Evolutionary conservation across 2,797 vertebrate genomes (phyloP).

Genomic region (Synanceia verrucosa): DNA sequence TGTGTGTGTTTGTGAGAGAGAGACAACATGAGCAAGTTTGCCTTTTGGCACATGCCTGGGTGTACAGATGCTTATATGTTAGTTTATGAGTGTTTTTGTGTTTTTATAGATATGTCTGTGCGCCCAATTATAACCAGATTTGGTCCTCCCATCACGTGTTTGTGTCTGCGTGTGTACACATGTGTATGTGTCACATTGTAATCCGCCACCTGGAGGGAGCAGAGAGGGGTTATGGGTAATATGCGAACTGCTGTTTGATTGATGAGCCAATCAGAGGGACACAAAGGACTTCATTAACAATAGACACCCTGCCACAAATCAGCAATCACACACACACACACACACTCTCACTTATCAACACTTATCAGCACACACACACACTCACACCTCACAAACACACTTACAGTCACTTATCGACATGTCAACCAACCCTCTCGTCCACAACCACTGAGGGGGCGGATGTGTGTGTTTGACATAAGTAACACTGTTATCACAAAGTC

Average conservation of each 20-base stretch:
- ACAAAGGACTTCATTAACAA: conserved; percentile 87
- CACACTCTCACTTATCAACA: conserved; percentile 62
- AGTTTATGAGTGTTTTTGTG: neutral
- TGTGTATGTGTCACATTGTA: conserved; percentile 60
- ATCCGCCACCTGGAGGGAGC: conserved; percentile 77
- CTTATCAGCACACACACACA: conserved; percentile 51
- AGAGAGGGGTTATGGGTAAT: conserved; percentile 76
- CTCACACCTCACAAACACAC: conserved; percentile 53
- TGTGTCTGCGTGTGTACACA: conserved; percentile 5
- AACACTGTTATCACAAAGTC: conserved; percentile 72
- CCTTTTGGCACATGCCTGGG: conserved; percentile 19
- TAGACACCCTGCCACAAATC: conserved; percentile 81
- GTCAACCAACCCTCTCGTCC: conserved; percentile 15
- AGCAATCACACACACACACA: conserved; percentile 71
- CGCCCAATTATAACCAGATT: neutral
- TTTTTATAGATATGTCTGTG: no score
- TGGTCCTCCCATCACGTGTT: conserved; percentile 8
- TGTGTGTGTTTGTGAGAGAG: neutral
- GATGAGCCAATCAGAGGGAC: conserved; percentile 84
- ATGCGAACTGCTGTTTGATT: conserved; percentile 80
- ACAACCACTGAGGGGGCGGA: conserved; percentile 16
- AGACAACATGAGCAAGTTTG: conserved; percentile 12
- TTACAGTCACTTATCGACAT: conserved; percentile 53
- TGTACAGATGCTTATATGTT: neutral
- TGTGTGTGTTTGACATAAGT: conserved; percentile 44